Conservation (phyloP, 2,888 invertebrate species). For the Ferrisia virgata region DNA sequence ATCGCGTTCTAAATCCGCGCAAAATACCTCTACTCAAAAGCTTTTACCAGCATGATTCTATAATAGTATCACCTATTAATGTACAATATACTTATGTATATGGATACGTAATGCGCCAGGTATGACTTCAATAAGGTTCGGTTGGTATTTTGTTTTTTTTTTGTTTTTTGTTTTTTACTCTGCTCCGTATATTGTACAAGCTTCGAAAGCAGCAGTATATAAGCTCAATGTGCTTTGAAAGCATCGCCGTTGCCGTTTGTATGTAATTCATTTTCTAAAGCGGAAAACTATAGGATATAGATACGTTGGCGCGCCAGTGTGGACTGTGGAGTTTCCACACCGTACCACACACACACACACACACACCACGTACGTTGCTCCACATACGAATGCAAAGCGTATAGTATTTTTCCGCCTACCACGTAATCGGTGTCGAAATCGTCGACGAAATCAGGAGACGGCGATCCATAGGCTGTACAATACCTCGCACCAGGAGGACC, state of each 20-base stretch:
- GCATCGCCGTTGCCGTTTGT: not conserved
- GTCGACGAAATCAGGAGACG: constrained; percentile 56
- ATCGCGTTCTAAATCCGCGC: not conserved
- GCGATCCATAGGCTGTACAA: constrained; percentile 45
- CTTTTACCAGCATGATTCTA: not conserved
- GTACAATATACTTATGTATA: not conserved
- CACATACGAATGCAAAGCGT: not conserved
- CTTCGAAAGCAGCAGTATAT: not conserved
- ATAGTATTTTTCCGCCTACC: constrained; percentile 54
- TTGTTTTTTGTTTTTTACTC: too few species aligned
- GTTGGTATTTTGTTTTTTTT: not conserved
- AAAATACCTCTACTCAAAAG: not conserved
- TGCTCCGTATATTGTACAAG: too few species aligned
- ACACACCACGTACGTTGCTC: too few species aligned
- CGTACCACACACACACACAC: too few species aligned
- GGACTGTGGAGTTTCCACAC: too few species aligned
- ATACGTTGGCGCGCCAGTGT: not conserved
- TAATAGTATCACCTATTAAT: too few species aligned
- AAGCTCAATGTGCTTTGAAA: not conserved
- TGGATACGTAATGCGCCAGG: not conserved
- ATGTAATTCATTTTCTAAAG: not conserved
- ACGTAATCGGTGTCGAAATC: constrained; percentile 49
- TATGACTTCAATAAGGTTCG: too few species aligned
- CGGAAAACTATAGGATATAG: too few species aligned
- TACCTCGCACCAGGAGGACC: constrained; percentile 58